Evolutionary conservation across 2,797 vertebrate species (phyloP), one percentile per base, ranked within the genome.

Genomic region (Lepilemur ruficaudatus): DNA sequence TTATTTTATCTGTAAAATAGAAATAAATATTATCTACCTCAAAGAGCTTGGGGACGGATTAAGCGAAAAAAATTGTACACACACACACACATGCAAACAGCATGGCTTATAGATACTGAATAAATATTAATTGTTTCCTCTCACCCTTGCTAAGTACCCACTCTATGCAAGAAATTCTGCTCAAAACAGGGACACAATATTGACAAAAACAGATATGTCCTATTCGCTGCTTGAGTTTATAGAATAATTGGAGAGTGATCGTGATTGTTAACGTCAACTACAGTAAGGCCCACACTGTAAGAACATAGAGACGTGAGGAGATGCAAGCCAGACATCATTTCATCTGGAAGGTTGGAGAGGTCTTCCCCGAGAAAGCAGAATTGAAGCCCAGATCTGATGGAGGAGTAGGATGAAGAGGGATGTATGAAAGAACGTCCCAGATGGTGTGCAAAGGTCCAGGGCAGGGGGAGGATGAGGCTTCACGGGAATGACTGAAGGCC

Each of bases 91-190:
- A n/a, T 1, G 23, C 17, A n/a, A 8, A 91, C 1, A 83, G 15
- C 50, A 83, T 46, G 25, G 9, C 28, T 61, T 83, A 83, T 5
- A 52, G n/a, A 32, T 84, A 57, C 22, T 84, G 38, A 78, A 52
- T 30, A 55, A 63, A 76, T 89, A 41, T 8, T 80, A 75, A 10
- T 28, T 69, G 30, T 79, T 35, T 72, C 23, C 20, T 57, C 15
- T 59, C 41, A 7, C 32, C 35, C 5, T 85, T 95, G 35, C 28
- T 73, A 82, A 89, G 55, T 8, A 65, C 14, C n/a, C 38, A 32
- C 30, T 86, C 13, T 30, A 41, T 20, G 22, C n/a, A 61, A 85
- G 35, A 89, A 76, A 89, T 30, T 38, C 57, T 92, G 28, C 55
- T 93, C 57, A 50, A 32, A 78, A 81, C 15, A 78, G 30, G 15